Base-by-base conservation (phyloP, 92 coral and sea anemone genomes). In the Isaurus tuberculatus region DNA sequence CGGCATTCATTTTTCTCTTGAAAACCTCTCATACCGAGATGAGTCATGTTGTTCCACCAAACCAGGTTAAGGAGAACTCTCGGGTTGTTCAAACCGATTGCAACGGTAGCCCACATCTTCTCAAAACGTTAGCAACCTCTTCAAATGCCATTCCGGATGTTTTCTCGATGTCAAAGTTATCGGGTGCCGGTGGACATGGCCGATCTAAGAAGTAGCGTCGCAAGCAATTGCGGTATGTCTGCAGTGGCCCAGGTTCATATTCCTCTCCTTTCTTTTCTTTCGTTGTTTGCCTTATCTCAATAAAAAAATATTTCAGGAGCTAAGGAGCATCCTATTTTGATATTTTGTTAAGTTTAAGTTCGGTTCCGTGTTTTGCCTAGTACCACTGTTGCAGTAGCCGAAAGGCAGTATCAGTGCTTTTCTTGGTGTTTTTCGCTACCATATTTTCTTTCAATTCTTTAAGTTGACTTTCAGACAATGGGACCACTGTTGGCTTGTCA, bases 11-110 rank as follows among this genome's bases (percentile, higher is more conserved):
- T 81, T 23, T 84, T 81, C 0, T 84, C 82, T n/a, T 72, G 64
- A 40, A 33, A 16, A 20, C 53, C 72, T 29, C 87, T 71, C 87
- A 72, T 84, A n/a, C 82, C 82, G 5, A 84, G 73, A 14, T 70
- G 67, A 11, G 57, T 72, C 30, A 84, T 43, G 34, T 84, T 84
- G 37, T 84, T 72, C 81, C 87, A 84, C 80, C 86, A 83, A 70
- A 83, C 86, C 44, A 83, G 86, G 15, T 71, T 77, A 0, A 83
- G 69, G 44, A 79, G 83, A 19, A 48, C 27, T 77, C 68, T 77
- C 23, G 82, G 67, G 48, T 43, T 43, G 27, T 23, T 30, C n/a
- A 78, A 70, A 25, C 84, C 58, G 23, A 65, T 32, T 36, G 75
- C 85, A 8, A 14, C 30, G 30, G 60, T 19, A 20, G 44, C 60